Evolutionary conservation across 2,113 vertebrate species (phyloP).

Genomic region (Corapipo altera): DNA sequence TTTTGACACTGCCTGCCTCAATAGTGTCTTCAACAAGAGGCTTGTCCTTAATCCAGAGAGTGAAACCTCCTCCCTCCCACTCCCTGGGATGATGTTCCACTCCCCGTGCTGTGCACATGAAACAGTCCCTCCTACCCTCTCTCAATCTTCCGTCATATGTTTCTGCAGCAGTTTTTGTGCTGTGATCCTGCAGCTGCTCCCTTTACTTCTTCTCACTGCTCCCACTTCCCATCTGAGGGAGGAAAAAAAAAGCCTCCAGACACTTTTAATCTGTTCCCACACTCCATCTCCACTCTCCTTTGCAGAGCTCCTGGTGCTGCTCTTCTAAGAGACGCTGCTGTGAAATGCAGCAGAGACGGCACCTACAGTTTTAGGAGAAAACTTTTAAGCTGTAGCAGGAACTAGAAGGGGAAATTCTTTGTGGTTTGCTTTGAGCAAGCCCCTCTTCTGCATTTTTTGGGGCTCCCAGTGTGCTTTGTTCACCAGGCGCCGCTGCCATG

Average conservation of each 20-base stretch:
- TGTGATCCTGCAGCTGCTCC: conserved; percentile 55
- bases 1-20: not conserved
- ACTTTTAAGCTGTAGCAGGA: not conserved
- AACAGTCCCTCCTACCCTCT: not conserved
- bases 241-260: conserved; percentile 18
- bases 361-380: not conserved
- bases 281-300: not conserved
- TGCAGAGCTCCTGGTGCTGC: not conserved
- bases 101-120: not conserved
- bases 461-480: not conserved
- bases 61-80: not conserved
- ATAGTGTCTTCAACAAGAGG: not conserved
- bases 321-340: not conserved
- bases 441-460: not conserved
- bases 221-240: conserved; percentile 58
- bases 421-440: not conserved
- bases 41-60: not conserved
- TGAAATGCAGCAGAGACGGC: not conserved
- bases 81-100: not conserved
- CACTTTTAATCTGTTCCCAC: conserved; percentile 46
- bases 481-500: not conserved
- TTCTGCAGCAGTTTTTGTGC: conserved; percentile 43
- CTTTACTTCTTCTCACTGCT: conserved; percentile 54
- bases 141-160: not conserved
- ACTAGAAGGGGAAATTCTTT: conserved; percentile 19